Evolutionary conservation across 2,888 invertebrate genomes (phyloP).

Genomic region (Panorpa germanica): DNA sequence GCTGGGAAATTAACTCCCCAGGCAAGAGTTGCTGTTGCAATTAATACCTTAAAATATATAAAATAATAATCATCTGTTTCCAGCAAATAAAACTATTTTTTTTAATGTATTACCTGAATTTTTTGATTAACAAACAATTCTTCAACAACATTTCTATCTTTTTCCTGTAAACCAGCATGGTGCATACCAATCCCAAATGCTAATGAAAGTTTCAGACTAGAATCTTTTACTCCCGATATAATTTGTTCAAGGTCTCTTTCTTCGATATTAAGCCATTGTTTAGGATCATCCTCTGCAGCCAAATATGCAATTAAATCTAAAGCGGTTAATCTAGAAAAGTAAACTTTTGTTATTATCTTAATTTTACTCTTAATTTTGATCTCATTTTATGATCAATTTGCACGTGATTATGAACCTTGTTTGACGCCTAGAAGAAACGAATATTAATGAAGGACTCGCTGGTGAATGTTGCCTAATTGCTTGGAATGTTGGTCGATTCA

Average conservation of each 20-base stretch:
- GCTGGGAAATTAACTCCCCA: slow-evolving; percentile 99
- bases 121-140: slow-evolving; percentile 87
- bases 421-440: slow-evolving; percentile 92
- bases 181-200: slow-evolving; percentile 97
- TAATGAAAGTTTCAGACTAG: slow-evolving; percentile 80
- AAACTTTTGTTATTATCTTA: too few species aligned
- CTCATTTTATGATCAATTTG: too few species aligned
- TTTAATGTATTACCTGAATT: slow-evolving; percentile 49
- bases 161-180: slow-evolving; percentile 91
- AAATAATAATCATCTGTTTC: slow-evolving; percentile 4
- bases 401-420: slow-evolving; percentile 33
- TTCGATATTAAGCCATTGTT: slow-evolving; percentile 82
- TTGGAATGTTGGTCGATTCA: slow-evolving; percentile 97
- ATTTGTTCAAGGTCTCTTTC: slow-evolving; percentile 73
- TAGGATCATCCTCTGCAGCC: slow-evolving; percentile 80
- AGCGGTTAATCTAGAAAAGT: slow-evolving; percentile 59
- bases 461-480: slow-evolving; percentile 89
- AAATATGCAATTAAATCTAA: slow-evolving; percentile 82
- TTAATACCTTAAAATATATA: slow-evolving; percentile 52
- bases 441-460: slow-evolving; percentile 75
- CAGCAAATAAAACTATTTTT: slow-evolving; percentile 1
- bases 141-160: slow-evolving; percentile 80
- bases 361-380: too few species aligned
- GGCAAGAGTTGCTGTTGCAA: slow-evolving; percentile 93
- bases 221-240: slow-evolving; percentile 53